Conservation (phyloP, 1,140 invertebrate genomes). For the Parapsyche elsis region DNA sequence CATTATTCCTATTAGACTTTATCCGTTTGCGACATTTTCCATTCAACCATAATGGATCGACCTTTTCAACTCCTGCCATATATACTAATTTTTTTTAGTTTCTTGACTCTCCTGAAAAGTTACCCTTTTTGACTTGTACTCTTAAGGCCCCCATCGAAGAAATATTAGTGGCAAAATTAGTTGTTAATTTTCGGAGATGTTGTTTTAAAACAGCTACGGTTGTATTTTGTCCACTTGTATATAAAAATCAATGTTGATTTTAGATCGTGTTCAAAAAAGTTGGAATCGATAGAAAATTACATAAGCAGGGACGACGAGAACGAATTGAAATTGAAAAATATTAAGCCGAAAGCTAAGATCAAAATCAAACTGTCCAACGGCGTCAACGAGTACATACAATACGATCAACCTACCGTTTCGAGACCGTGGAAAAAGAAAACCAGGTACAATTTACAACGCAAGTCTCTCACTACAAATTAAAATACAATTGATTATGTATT, state of each 20-base stretch:
- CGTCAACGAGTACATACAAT: conserved; percentile 59
- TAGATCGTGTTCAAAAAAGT: conserved; percentile 69
- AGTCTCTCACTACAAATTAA: neutral
- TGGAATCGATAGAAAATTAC: conserved; percentile 66
- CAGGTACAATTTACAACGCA: conserved; percentile 60
- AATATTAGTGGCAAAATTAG: too few species aligned
- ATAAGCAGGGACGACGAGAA: conserved; percentile 61
- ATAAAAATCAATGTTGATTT: conserved; percentile 31
- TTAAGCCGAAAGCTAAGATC: conserved; percentile 65
- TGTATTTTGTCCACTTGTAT: conserved; percentile 20
- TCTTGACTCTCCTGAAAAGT: too few species aligned
- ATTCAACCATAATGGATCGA: too few species aligned
- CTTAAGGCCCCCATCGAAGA: too few species aligned
- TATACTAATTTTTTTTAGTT: too few species aligned
- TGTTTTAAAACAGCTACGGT: conserved; percentile 28
- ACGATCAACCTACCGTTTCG: conserved; percentile 59
- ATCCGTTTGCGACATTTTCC: too few species aligned
- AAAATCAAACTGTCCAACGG: conserved; percentile 62
- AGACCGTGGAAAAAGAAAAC: conserved; percentile 68
- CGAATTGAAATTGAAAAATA: conserved; percentile 65
- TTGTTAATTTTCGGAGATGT: too few species aligned
- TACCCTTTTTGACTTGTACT: too few species aligned
- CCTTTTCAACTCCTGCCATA: too few species aligned
- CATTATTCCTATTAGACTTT: too few species aligned
- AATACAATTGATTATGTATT: conserved; percentile 23